Evolutionary conservation across 2,888 invertebrate genomes (phyloP).

Genomic region (Hyposoter didymator): DNA sequence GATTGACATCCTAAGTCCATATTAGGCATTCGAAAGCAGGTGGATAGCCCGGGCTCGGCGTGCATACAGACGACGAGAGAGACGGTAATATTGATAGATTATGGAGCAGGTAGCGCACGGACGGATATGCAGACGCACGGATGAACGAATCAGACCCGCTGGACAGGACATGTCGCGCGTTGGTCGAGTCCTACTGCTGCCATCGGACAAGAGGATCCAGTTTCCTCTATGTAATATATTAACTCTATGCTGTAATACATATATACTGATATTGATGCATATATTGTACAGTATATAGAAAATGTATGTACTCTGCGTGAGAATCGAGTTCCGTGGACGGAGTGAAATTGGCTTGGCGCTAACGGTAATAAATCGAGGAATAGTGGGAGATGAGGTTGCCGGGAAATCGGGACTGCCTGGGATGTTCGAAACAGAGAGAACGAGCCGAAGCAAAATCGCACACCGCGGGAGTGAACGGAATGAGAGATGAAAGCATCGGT

Average conservation of each 20-base stretch:
- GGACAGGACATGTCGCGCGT: conserved; percentile 57
- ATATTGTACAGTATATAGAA: conserved; percentile 31
- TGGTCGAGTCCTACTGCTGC: conserved; percentile 37
- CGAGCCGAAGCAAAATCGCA: conserved; percentile 46
- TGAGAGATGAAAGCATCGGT: conserved; percentile 57
- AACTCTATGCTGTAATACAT: conserved; percentile 10
- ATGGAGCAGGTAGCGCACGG: conserved; percentile 46
- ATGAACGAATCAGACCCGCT: conserved; percentile 43
- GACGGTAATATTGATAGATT: conserved; percentile 52
- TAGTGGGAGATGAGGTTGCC: conserved; percentile 43
- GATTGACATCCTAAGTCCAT: background rate
- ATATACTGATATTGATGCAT: conserved; percentile 31
- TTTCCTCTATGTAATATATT: conserved; percentile 39
- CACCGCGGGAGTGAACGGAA: conserved; percentile 56
- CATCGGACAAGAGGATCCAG: conserved; percentile 34
- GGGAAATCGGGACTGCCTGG: conserved; percentile 43
- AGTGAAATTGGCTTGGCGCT: conserved; percentile 64
- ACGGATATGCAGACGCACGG: conserved; percentile 56
- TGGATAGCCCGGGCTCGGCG: background rate
- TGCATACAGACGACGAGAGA: background rate
- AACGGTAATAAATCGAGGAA: conserved; percentile 64
- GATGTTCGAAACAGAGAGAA: conserved; percentile 41
- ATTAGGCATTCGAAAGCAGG: background rate
- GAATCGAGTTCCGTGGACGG: conserved; percentile 46
- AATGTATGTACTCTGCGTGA: conserved; percentile 45